Evolutionary conservation across 1,140 invertebrate genomes (phyloP), one percentile per base, ranked within the genome.

Genomic region (Drusus annulatus): DNA sequence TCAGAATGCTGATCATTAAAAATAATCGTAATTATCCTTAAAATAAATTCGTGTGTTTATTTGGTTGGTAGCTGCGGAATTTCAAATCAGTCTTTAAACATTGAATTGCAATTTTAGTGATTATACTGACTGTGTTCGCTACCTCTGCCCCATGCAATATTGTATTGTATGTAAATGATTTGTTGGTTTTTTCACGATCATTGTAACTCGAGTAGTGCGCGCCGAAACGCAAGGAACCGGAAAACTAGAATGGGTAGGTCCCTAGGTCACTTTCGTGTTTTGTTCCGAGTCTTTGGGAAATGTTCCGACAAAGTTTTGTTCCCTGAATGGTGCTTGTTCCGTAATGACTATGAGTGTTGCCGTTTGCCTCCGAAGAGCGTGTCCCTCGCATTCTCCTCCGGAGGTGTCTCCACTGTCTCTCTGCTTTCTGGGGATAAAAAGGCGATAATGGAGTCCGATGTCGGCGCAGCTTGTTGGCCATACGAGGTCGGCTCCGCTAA

Each of bases 211-310:
- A 74, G 69, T 56, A 50, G 36, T 36, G 21, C 50, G 19, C 69
- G 68, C 69, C 51, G 52, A 56, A 56, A 65, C 17, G 45, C 75
- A 82, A 80, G 63, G 78, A 77, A 82, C 78, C 75, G 81, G 78
- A 82, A 82, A 82, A 80, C 81, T 80, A 78, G 76, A 79, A 79
- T 81, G n/a, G 74, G 36, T 69, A 50, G 31, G 36, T 45, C 8
- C 36, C 36, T 13, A 45, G 36, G 62, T n/a, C 50, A 65, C 50
- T 77, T 65, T 62, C 45, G 74, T 54, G 60, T 75, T 65, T 65
- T 21, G 63, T 78, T 78, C 80, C 62, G 51, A 68, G 25, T 78
- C 76, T 79, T 78, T 73, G n/a, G n/a, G 23, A 80, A 58, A 62
- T 28, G 45, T 78, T 45, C 73, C 63, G 78, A 80, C 78, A 73